Conservation (phyloP, 2,113 vertebrate genomes). For the Trochalopteron elliotii region DNA sequence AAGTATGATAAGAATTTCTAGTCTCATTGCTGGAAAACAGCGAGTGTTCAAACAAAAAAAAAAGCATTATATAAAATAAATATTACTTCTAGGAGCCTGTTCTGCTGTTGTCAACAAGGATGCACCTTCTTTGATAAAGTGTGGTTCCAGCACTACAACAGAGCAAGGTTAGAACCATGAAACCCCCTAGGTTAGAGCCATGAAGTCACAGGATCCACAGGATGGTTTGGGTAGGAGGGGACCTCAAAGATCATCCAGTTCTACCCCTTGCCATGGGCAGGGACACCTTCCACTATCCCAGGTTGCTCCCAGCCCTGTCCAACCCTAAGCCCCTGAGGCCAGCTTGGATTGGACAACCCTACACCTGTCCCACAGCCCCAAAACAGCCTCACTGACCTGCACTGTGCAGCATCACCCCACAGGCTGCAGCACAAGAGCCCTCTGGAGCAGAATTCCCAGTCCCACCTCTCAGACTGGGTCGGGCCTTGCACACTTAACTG, state of each 20-base stretch:
- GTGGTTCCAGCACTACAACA: not conserved
- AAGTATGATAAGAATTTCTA: not conserved
- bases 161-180: not conserved
- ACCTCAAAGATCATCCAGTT: not conserved
- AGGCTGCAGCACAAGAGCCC: not conserved
- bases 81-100: not conserved
- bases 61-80: not conserved
- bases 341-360: not conserved
- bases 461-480: not conserved
- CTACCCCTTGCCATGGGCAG: not conserved
- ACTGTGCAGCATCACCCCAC: rapidly evolving
- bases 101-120: not conserved
- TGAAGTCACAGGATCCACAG: not conserved
- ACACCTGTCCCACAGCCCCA: not conserved
- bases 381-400: not conserved
- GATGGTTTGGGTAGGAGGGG: not conserved
- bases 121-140: not conserved
- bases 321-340: not conserved
- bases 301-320: not conserved
- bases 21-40: not conserved
- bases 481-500: not conserved
- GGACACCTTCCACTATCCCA: not conserved
- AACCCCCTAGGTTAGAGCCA: not conserved
- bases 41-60: not conserved
- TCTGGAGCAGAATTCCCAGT: not conserved